Evolutionary conservation across 2,113 vertebrate genomes (phyloP).

Genomic region (Neolamprologus sp.): DNA sequence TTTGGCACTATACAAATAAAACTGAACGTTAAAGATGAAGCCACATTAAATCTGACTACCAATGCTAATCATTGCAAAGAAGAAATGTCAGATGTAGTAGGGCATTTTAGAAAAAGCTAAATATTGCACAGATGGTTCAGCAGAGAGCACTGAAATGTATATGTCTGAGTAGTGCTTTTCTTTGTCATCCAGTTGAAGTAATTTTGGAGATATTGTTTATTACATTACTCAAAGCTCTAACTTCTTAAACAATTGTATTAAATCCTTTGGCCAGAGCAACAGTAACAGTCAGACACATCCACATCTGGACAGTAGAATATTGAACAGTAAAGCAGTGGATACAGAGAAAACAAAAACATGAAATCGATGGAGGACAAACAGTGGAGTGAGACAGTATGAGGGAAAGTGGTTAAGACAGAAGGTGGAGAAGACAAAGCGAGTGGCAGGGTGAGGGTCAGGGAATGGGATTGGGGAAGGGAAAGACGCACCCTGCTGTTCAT

Average conservation of each 20-base stretch:
- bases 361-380: neutral
- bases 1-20: neutral
- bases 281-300: neutral
- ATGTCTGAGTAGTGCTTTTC: neutral
- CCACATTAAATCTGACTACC: neutral
- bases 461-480: slow-evolving; percentile 50
- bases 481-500: slow-evolving; percentile 95
- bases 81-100: neutral
- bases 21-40: neutral
- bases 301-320: neutral
- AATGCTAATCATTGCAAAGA: neutral
- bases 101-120: neutral
- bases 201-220: neutral
- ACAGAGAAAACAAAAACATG: neutral
- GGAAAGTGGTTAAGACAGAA: neutral
- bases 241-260: neutral
- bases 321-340: neutral
- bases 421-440: slow-evolving; percentile 5
- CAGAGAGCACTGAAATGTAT: neutral
- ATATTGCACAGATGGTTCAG: neutral
- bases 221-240: neutral
- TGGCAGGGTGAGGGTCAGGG: slow-evolving; percentile 32
- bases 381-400: neutral
- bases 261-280: neutral
- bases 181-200: neutral